Evolutionary conservation across 2,797 vertebrate genomes (phyloP), one percentile per base, ranked within the genome.

Genomic region (Anabas testudineus): DNA sequence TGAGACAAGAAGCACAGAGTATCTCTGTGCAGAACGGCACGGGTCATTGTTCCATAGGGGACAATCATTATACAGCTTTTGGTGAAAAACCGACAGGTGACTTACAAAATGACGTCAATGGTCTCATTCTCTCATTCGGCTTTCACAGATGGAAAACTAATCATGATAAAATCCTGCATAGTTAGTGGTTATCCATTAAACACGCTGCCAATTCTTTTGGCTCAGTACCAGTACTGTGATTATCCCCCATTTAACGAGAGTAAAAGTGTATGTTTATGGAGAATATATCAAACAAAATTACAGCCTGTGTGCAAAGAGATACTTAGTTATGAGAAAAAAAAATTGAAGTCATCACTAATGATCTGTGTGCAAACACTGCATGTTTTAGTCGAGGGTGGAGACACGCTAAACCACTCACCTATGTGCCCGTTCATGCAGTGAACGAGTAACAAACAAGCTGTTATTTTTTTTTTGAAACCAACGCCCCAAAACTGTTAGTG

Each of bases 41-140:
- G 39, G 69, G 48, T 55, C 55, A 77, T 34, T 69, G 75, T 62
- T 80, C 77, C 46, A 26, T 42, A 4, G 37, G 61, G 72, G 67
- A 75, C 61, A 51, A 36, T 76, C 62, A 56, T 78, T 76, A 74
- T 67, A 13, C 36, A 60, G 55, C 49, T 79, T 69, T 76, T 58
- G 15, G 39, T 82, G 69, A 55, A 76, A 82, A 83, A 75, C 28
- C 46, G 71, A 68, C 28, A 81, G 76, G 71, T 87, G 76, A 86
- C 68, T 82, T 62, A 22, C 42, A 52, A 53, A 74, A 57, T 70
- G 47, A 83, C 81, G 77, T 79, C 78, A 80, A 19, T 45, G n/a
- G 58, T 61, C 74, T 76, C n/a, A n/a, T n/a, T n/a, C n/a, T n/a
- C n/a, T n/a, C 54, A 26, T 59, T 64, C 39, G 62, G 64, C 67